Conservation (phyloP, 2,113 vertebrate genomes). For the Australoheros scitulus region DNA sequence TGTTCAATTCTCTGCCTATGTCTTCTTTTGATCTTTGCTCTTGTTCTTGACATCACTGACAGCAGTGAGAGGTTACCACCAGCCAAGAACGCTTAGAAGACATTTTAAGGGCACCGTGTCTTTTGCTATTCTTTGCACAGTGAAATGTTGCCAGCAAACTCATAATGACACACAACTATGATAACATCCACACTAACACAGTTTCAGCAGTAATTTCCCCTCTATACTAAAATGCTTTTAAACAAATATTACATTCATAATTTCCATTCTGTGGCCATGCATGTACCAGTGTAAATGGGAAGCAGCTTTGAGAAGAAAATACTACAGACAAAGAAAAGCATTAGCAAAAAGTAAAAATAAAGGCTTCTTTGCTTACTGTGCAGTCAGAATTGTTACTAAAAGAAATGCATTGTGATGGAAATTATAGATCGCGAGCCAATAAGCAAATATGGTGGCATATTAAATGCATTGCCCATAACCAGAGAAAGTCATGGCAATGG, state of each 20-base stretch:
- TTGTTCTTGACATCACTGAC: not conserved
- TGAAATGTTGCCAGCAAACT: not conserved
- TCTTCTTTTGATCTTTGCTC: not conserved
- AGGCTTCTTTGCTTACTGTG: too few species aligned
- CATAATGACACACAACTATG: not conserved
- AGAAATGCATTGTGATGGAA: not conserved
- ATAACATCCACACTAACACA: not conserved
- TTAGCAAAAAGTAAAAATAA: not conserved
- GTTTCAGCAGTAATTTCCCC: not conserved
- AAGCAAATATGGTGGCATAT: not conserved
- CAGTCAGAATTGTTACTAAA: not conserved
- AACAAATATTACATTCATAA: not conserved
- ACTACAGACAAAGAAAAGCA: not conserved
- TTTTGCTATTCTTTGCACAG: not conserved
- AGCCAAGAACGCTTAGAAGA: not conserved
- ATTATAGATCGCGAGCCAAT: not conserved
- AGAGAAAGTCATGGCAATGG: not conserved
- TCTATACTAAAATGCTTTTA: not conserved
- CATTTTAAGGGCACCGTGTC: not conserved
- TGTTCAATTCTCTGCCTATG: not conserved
- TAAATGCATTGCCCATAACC: not conserved
- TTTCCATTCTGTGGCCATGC: not conserved
- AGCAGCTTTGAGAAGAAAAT: not conserved
- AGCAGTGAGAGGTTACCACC: not conserved
- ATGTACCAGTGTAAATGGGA: not conserved